Evolutionary conservation across 2,797 vertebrate genomes (phyloP), one percentile per base, ranked within the genome.

Genomic region (Macropodus opercularis): DNA sequence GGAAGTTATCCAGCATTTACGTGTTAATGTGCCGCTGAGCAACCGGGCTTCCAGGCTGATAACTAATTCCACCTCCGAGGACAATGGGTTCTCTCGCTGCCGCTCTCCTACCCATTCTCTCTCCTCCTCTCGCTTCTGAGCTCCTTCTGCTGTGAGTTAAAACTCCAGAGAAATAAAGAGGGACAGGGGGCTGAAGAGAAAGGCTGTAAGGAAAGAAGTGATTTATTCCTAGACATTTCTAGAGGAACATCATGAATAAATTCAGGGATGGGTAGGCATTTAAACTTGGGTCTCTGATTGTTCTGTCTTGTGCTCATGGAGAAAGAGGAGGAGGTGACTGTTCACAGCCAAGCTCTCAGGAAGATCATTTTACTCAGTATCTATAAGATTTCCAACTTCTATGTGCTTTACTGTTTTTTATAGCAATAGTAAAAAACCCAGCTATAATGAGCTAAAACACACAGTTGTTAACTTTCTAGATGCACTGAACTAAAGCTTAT

Each of bases 221-320:
- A 90, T 88, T 87, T 85, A 87, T 90, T 88, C 66, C 48, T 52
- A 51, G 40, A 44, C 59, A 79, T 81, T 85, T 87, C 60, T 75
- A 79, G 47, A 12, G 1, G 72, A 84, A 68, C 27, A 36, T 79
- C 76, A 81, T 89, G 85, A 87, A 89, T 89, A 90, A 78, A 85
- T 89, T 70, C 52, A 46, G 63, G 47, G 57, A 62, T 52, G 67
- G 64, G 53, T 72, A 69, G 71, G 74, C 43, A 62, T 66, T 70
- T 60, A 52, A 29, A 75, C 57, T 60, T 39, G 54, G 49, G 39
- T 64, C 31, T 77, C 44, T 64, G 51, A 82, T 72, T 67, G 73
- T 83, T 74, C 61, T 38, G 38, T 63, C 32, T 56, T 34, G 50
- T 81, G 61, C 77, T 71, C 1, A 4, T 22, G 34, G 72, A 59